Percentiles rank a stretch among this genome's conserved stretches.
phyloP scores from a whole-genome alignment of 2,888 invertebrate genomes.

The Philaethria dido region DNA sequence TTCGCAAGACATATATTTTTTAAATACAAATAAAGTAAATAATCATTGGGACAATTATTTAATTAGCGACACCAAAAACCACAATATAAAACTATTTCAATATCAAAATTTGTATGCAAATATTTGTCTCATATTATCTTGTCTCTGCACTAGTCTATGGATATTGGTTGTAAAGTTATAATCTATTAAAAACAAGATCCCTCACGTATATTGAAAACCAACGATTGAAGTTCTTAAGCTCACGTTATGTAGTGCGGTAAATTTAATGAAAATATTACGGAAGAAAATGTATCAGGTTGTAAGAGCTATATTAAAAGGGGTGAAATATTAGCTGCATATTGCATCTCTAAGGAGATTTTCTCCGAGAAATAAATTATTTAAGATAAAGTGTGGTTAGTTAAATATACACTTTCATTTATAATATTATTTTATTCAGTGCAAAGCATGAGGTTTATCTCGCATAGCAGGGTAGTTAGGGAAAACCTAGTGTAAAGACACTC shows the following conservation, averaged over 20 bases:
- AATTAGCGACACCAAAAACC: no score
- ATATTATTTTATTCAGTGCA: background rate
- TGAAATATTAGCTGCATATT: conserved; percentile 35
- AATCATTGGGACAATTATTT: no score
- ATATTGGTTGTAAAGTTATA: conserved; percentile 14
- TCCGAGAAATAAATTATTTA: conserved; percentile 24
- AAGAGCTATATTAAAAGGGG: conserved; percentile 33
- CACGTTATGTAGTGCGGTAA: conserved; percentile 70
- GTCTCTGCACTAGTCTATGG: background rate
- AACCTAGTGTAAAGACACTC: no score
- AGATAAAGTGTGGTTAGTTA: background rate
- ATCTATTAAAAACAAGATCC: conserved; percentile 16
- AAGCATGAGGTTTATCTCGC: no score
- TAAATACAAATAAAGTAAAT: no score
- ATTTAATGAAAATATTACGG: conserved; percentile 67
- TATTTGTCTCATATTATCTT: background rate
- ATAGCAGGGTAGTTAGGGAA: no score
- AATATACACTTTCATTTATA: background rate
- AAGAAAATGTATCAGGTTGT: conserved; percentile 52
- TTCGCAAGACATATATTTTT: no score
- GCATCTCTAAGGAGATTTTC: conserved; percentile 28
- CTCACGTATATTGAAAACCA: conserved; percentile 67
- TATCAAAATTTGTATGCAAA: background rate
- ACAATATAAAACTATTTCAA: no score
- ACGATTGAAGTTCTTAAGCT: conserved; percentile 70